Percentiles rank a stretch among this genome's conserved stretches.
These are phyloP conservation scores for Anolis apletophallus DNA, from an alignment of 2,797 vertebrate genomes.

Conservation along the genomic window DNA sequence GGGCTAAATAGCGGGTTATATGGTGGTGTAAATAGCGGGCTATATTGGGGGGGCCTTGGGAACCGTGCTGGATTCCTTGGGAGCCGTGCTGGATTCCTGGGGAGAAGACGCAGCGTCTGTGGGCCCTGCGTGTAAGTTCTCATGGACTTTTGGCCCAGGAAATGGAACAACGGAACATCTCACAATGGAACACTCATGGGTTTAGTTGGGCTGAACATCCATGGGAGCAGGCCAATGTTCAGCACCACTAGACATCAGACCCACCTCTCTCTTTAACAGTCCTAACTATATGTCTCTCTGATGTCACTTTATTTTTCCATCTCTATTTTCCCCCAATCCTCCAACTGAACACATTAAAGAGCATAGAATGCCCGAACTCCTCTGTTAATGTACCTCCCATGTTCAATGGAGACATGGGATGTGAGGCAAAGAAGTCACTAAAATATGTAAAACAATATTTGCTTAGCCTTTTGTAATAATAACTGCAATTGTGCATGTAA, in stretches of 20 bases:
- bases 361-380: too few species aligned
- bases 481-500: not conserved
- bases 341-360: too few species aligned
- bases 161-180: not conserved
- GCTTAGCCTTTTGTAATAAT: too few species aligned
- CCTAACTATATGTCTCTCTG: too few species aligned
- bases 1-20: too few species aligned
- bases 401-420: not conserved
- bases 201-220: not conserved
- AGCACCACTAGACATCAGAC: not conserved
- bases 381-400: too few species aligned
- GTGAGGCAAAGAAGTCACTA: not conserved
- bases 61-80: not conserved
- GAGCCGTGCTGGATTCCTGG: not conserved
- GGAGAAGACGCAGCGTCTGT: not conserved
- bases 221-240: not conserved
- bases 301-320: not conserved
- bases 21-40: too few species aligned
- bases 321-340: not conserved
- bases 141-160: not conserved
- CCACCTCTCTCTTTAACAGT: not conserved
- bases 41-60: not conserved
- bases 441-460: fast-evolving
- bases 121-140: not conserved
- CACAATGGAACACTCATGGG: not conserved